phyloP scores from a whole-genome alignment of 2,113 vertebrate genomes.

The Acrocephalus arundinaceus region DNA sequence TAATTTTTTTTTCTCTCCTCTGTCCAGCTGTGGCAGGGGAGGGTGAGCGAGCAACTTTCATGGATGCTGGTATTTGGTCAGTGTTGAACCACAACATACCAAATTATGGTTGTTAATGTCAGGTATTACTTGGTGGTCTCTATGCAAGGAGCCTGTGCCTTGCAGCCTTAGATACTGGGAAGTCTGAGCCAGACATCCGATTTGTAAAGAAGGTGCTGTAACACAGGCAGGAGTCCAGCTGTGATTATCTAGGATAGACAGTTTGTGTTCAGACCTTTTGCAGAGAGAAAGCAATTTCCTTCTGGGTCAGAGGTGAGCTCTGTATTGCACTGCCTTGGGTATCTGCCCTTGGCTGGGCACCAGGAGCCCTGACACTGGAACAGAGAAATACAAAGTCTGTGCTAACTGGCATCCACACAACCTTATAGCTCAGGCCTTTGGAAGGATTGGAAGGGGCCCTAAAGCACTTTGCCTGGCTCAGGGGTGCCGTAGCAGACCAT shows the following conservation, averaged over 20 bases:
- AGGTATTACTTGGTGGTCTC: not conserved
- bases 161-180: not conserved
- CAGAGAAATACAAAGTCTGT: not conserved
- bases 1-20: not conserved
- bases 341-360: not conserved
- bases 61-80: not conserved
- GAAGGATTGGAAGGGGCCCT: not conserved
- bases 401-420: not conserved
- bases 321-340: not conserved
- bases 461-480: not conserved
- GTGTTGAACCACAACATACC: accelerated
- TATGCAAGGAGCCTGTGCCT: not conserved
- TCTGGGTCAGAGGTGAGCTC: not conserved
- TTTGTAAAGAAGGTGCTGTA: not conserved
- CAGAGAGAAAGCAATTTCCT: not conserved
- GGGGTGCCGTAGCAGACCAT: not conserved
- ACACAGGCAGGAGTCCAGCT: not conserved
- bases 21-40: not conserved
- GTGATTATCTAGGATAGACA: not conserved
- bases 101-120: not conserved
- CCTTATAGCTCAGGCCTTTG: not conserved
- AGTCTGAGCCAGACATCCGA: not conserved
- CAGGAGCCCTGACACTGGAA: not conserved
- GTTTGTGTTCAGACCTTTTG: not conserved
- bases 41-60: too few species aligned